A percentile compares a stretch with the other conserved stretches of the same genome.
Conservation (phyloP, 2,888 invertebrate genomes). For the Epinotia demarniana region DNA sequence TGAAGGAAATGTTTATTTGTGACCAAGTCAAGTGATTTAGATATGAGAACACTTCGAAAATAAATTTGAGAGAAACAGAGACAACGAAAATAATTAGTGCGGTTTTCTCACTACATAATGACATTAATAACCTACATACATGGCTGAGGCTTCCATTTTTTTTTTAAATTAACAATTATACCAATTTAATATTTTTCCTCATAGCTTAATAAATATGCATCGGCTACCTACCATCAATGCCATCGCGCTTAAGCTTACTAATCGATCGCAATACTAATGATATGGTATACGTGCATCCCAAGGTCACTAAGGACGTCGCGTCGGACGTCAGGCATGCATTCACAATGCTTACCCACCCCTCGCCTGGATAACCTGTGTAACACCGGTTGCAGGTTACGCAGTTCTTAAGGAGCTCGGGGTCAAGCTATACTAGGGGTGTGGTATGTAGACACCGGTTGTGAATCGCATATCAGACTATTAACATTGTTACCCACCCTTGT, state of each 20-base stretch:
- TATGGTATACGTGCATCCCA: constrained; percentile 15
- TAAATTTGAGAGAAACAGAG: too few species aligned
- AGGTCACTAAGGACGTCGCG: constrained; percentile 9
- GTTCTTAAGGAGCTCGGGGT: neutral
- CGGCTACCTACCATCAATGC: neutral
- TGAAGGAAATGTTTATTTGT: too few species aligned
- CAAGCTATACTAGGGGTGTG: neutral
- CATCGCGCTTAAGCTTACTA: neutral
- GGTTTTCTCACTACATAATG: too few species aligned
- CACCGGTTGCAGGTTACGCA: neutral
- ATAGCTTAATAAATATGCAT: neutral
- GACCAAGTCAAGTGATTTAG: too few species aligned
- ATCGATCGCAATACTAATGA: constrained; percentile 1
- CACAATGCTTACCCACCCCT: neutral
- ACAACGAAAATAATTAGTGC: too few species aligned
- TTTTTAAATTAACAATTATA: too few species aligned
- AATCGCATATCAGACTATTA: neutral
- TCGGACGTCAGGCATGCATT: neutral
- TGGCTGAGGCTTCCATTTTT: too few species aligned
- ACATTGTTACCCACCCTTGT: too few species aligned
- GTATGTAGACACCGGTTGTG: neutral
- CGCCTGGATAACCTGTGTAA: neutral
- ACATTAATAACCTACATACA: too few species aligned
- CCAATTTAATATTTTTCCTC: too few species aligned
- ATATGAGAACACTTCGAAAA: too few species aligned